Evolutionary conservation across 2,797 vertebrate species (phyloP).

Genomic region (Momotus momota): DNA sequence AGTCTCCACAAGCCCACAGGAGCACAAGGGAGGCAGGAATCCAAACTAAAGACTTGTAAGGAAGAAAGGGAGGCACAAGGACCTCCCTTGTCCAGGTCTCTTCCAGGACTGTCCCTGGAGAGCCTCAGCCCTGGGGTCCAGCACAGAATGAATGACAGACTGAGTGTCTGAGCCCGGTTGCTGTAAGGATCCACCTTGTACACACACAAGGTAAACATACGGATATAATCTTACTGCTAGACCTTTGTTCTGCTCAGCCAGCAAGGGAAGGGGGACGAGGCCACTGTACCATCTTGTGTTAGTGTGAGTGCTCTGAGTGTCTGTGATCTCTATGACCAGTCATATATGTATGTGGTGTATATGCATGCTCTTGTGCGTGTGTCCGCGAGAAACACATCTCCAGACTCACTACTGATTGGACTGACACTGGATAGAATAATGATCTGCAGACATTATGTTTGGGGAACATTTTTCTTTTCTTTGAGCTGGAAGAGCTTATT

Average conservation of each 20-base stretch:
- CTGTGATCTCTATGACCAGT: not conserved
- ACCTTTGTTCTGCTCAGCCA: not conserved
- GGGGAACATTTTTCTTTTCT: not conserved
- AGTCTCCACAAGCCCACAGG: not conserved
- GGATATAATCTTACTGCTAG: not conserved
- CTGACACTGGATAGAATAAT: not conserved
- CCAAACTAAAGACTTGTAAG: not conserved
- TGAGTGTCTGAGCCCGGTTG: not conserved
- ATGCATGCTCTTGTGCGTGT: not conserved
- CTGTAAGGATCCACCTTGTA: not conserved
- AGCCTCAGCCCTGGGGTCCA: not conserved
- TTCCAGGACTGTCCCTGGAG: not conserved
- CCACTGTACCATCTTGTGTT: fast-evolving
- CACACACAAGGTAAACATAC: fast-evolving
- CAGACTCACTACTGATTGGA: not conserved
- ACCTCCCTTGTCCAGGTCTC: not conserved
- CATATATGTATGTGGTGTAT: not conserved
- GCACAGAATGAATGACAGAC: not conserved
- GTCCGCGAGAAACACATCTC: not conserved
- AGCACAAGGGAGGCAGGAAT: not conserved
- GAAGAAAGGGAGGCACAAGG: not conserved
- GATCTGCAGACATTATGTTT: not conserved
- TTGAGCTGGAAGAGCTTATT: not conserved
- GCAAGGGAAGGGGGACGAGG: not conserved
- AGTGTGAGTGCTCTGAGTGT: not conserved